Evolutionary conservation across 2,113 vertebrate genomes (phyloP).

Genomic region (Albula goreensis): DNA sequence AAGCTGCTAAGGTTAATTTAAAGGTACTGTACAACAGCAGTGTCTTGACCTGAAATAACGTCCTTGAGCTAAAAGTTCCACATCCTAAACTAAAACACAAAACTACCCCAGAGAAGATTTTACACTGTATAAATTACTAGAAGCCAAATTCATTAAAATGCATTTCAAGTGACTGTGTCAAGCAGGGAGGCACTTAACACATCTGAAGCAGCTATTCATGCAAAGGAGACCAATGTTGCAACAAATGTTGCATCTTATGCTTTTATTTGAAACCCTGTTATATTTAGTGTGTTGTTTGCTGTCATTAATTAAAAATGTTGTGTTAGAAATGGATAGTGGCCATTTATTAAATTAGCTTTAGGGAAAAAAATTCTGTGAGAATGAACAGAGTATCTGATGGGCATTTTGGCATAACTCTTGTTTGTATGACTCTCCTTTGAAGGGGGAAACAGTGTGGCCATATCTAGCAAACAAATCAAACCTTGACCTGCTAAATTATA

Average conservation of each 20-base stretch:
- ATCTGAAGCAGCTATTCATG: background rate
- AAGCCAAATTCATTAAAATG: background rate
- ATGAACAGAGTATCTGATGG: no score
- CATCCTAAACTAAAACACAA: background rate
- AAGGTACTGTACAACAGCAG: background rate
- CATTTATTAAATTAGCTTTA: no score
- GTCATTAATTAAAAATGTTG: no score
- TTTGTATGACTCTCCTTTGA: no score
- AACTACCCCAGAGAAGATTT: background rate
- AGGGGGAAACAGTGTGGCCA: no score
- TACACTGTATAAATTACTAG: background rate
- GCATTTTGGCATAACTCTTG: no score
- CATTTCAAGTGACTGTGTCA: background rate
- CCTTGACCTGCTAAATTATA: no score
- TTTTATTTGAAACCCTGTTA: background rate
- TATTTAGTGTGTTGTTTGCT: background rate
- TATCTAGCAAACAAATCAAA: no score
- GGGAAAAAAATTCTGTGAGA: no score
- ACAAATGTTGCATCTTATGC: background rate
- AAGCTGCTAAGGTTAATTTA: background rate
- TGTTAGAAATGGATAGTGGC: no score
- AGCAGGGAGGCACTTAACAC: background rate
- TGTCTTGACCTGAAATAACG: background rate
- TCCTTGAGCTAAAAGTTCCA: background rate
- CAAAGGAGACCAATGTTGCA: background rate